Conservation (phyloP, 2,797 vertebrate species). For the Antrozous pallidus region DNA sequence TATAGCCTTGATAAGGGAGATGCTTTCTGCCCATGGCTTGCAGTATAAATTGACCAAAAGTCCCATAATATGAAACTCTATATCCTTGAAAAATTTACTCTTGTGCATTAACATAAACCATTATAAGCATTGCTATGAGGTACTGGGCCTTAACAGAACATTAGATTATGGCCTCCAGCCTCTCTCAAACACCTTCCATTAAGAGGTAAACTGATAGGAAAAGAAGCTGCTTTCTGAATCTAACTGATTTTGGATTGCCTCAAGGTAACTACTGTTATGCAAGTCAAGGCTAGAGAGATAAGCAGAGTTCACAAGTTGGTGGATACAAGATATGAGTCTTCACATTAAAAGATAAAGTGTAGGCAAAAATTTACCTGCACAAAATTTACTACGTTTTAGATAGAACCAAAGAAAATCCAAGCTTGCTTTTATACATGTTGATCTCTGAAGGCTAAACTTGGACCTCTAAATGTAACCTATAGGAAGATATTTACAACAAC, state of each 20-base stretch:
- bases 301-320: neutral
- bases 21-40: neutral
- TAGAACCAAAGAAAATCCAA: neutral
- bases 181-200: neutral
- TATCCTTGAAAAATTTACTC: neutral
- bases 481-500: neutral
- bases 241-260: neutral
- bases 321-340: slow-evolving; percentile 2
- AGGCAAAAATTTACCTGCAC: neutral
- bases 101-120: neutral
- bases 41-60: neutral
- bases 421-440: neutral
- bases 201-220: neutral
- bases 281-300: neutral
- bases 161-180: neutral
- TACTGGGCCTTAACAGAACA: neutral
- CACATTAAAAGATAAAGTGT: neutral
- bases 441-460: neutral
- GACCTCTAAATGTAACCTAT: neutral
- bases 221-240: neutral
- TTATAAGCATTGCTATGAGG: neutral
- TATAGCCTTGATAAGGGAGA: neutral
- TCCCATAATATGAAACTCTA: neutral
- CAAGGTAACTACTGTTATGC: neutral
- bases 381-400: neutral